phyloP scores from a whole-genome alignment of 2,797 vertebrate genomes.

The Tarsius wallacei region DNA sequence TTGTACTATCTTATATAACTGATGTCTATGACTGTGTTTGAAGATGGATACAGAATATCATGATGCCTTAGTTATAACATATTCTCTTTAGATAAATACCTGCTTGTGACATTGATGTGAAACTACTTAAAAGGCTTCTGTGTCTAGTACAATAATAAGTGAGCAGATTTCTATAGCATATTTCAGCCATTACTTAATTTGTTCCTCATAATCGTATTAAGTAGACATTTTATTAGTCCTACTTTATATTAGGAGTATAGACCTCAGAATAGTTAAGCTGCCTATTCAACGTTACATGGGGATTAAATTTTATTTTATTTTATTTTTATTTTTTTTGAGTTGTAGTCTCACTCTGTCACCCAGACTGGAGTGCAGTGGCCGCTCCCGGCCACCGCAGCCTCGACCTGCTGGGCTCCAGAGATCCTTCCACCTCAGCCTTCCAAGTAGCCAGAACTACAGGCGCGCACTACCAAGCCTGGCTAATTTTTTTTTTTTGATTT shows the following conservation, averaged over 20 bases:
- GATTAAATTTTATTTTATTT: background rate
- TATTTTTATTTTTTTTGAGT: no score
- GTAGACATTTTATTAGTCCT: background rate
- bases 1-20: background rate
- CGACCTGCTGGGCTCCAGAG: no score
- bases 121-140: background rate
- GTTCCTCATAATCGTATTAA: background rate
- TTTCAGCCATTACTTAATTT: background rate
- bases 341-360: no score
- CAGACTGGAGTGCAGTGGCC: no score
- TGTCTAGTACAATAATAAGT: background rate
- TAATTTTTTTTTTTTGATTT: no score
- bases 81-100: background rate
- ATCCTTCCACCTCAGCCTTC: no score
- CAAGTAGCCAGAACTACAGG: no score
- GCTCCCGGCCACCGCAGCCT: no score
- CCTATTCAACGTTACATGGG: background rate
- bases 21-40: background rate
- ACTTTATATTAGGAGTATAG: background rate
- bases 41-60: background rate
- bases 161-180: background rate
- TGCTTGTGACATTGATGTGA: background rate
- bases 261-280: background rate
- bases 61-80: background rate
- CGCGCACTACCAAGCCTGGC: no score